Evolutionary conservation across 2,797 vertebrate genomes (phyloP).

Genomic region (Antennarius maculatus): DNA sequence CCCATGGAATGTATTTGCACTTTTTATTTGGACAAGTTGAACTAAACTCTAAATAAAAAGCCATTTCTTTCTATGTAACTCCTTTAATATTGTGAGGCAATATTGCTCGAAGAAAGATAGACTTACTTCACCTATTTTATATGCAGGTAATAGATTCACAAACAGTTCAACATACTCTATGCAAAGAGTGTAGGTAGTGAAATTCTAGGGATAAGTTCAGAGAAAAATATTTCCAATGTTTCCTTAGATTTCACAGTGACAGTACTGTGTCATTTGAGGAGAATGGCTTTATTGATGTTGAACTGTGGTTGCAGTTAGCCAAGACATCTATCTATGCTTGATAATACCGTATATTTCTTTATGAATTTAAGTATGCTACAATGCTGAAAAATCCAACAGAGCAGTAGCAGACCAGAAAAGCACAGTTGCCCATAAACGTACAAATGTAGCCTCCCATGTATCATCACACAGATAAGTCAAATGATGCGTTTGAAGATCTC

Average conservation of each 20-base stretch:
- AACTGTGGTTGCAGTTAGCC: constrained; percentile 28
- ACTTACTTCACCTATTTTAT: background rate
- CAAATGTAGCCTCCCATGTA: background rate
- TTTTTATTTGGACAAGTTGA: background rate
- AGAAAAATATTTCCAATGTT: constrained; percentile 36
- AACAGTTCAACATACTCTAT: background rate
- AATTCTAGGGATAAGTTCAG: constrained; percentile 14
- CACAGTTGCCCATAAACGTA: constrained; percentile 5
- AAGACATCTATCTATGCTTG: constrained; percentile 23
- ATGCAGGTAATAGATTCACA: constrained; percentile 2
- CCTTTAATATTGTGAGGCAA: background rate
- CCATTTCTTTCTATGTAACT: background rate
- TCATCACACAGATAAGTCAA: constrained; percentile 5
- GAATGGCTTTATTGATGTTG: constrained; percentile 33
- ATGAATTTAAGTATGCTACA: constrained; percentile 16
- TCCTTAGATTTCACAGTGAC: constrained; percentile 19
- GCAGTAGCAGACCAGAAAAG: constrained; percentile 13
- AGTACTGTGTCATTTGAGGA: constrained; percentile 8
- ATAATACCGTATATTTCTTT: constrained; percentile 8
- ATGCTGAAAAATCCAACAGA: constrained; percentile 14
- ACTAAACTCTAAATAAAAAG: background rate
- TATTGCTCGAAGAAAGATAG: background rate
- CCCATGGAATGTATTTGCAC: background rate
- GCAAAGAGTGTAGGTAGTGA: background rate
- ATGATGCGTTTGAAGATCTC: constrained; percentile 2